Conservation (phyloP, 2,888 invertebrate species). For the Phasia obesa region DNA sequence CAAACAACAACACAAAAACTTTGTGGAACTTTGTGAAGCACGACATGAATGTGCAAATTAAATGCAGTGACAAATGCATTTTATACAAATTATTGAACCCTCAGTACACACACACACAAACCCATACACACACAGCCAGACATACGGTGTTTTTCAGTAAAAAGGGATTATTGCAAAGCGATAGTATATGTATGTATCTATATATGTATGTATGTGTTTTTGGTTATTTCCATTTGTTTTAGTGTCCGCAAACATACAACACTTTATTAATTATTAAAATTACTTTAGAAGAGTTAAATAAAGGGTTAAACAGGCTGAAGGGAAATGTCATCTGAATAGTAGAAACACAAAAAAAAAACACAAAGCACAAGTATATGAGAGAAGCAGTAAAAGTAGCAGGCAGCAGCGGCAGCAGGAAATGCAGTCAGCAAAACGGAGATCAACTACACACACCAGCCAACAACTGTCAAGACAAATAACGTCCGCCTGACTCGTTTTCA, state of each 20-base stretch:
- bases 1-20: slow-evolving; percentile 22
- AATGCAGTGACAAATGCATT: slow-evolving; percentile 75
- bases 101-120: slow-evolving; percentile 2
- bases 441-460: slow-evolving; percentile 9
- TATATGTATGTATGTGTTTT: slow-evolving; percentile 30
- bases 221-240: slow-evolving; percentile 52
- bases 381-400: slow-evolving; percentile 30
- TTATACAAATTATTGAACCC: slow-evolving; percentile 67
- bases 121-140: neutral
- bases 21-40: slow-evolving; percentile 61
- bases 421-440: slow-evolving; percentile 49
- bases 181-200: neutral
- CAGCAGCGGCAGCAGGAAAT: slow-evolving; percentile 63
- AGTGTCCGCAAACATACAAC: slow-evolving; percentile 68
- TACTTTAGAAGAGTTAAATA: slow-evolving; percentile 62
- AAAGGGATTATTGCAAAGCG: slow-evolving; percentile 46
- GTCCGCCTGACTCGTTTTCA: slow-evolving; percentile 46
- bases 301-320: slow-evolving; percentile 69
- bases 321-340: slow-evolving; percentile 65
- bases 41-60: slow-evolving; percentile 72
- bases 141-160: neutral
- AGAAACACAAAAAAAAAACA: slow-evolving; percentile 14
- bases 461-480: slow-evolving; percentile 61
- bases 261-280: slow-evolving; percentile 71
- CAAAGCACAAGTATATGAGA: slow-evolving; percentile 19